These are phyloP conservation scores for Phocoena sinus DNA, from an alignment of 2,113 vertebrate species.

Conservation along the genomic window DNA sequence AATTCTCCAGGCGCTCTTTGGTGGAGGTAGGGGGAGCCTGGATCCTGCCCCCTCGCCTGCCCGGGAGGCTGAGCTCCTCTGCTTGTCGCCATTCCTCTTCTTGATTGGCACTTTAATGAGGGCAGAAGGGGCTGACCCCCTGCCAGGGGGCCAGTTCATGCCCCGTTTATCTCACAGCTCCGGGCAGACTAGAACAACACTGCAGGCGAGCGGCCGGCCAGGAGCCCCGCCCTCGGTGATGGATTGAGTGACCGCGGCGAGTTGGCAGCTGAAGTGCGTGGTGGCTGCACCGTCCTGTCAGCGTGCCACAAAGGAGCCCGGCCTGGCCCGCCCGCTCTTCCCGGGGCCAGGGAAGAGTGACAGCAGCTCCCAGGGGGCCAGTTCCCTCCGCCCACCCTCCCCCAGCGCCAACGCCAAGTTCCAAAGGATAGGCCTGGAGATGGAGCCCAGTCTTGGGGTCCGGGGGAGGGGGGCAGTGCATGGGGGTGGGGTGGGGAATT, in stretches of 20 bases:
- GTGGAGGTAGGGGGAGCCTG: background rate
- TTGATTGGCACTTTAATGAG: slow-evolving; percentile 97
- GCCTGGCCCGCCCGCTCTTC: slow-evolving; percentile 58
- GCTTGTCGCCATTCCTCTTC: slow-evolving; percentile 90
- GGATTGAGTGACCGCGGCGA: slow-evolving; percentile 86
- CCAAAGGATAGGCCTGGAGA: background rate
- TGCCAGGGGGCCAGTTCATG: slow-evolving; percentile 90
- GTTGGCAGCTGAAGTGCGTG: slow-evolving; percentile 85
- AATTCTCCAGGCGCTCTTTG: background rate
- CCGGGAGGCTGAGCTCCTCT: slow-evolving; percentile 63
- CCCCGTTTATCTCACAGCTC: slow-evolving; percentile 92
- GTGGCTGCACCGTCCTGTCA: slow-evolving; percentile 82
- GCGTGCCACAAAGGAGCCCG: slow-evolving; percentile 80
- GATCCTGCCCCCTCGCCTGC: slow-evolving; percentile 51
- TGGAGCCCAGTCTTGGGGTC: background rate
- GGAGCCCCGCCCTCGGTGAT: slow-evolving; percentile 86
- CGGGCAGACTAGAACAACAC: slow-evolving; percentile 86
- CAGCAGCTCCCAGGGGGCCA: slow-evolving; percentile 46
- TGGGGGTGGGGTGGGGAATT: background rate
- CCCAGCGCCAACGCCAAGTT: slow-evolving; percentile 10
- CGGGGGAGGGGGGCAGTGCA: fast-evolving
- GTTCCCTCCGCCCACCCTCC: background rate
- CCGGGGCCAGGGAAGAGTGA: slow-evolving; percentile 49
- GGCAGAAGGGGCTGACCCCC: slow-evolving; percentile 88
- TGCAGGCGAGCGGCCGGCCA: slow-evolving; percentile 81